Conservation (phyloP, 1,140 invertebrate species). For the Trachymyrmex cornetzi region DNA sequence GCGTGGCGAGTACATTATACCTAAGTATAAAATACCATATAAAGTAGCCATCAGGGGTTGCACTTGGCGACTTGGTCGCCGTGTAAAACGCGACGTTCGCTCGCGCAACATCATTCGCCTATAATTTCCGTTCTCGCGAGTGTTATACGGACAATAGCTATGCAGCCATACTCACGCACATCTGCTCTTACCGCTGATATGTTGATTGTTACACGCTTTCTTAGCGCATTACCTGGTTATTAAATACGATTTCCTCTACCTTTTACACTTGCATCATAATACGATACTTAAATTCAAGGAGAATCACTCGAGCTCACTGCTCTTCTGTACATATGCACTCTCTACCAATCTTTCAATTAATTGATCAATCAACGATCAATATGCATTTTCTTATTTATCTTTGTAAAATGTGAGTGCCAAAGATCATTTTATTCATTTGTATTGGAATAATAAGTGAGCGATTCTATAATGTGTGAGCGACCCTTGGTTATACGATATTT, state of each 20-base stretch:
- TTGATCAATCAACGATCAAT: not conserved
- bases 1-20: not conserved
- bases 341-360: not conserved
- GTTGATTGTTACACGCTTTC: slow-evolving; percentile 51
- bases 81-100: not conserved
- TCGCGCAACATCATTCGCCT: slow-evolving; percentile 49
- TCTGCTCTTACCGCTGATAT: slow-evolving; percentile 20
- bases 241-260: not conserved
- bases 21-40: no score
- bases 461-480: not conserved
- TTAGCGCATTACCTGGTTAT: slow-evolving; percentile 1
- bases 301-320: not conserved
- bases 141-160: slow-evolving; percentile 51
- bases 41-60: slow-evolving; percentile 37
- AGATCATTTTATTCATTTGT: not conserved
- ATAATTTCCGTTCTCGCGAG: slow-evolving; percentile 68
- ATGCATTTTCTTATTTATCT: not conserved
- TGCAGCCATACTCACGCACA: slow-evolving; percentile 17
- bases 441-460: not conserved
- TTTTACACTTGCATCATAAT: not conserved
- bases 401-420: not conserved
- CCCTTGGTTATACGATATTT: not conserved
- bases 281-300: slow-evolving; percentile 26
- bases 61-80: not conserved
- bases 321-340: not conserved